phyloP scores from a whole-genome alignment of 92 coral and sea anemone genomes.

The Epizoanthus illoricatus region DNA sequence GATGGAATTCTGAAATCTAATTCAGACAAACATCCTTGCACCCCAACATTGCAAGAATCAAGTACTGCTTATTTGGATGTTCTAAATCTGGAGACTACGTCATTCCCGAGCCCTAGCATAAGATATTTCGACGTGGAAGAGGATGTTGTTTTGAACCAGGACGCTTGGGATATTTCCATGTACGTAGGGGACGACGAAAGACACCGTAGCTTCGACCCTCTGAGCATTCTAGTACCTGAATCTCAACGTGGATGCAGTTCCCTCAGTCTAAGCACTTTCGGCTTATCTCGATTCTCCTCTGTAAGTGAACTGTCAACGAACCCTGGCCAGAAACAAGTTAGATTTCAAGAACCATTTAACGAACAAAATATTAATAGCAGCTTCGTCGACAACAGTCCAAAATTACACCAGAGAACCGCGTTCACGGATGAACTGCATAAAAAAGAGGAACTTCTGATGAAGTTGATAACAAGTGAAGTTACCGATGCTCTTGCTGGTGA shows the following conservation, averaged over 20 bases:
- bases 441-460: constrained; percentile 4
- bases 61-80: background rate
- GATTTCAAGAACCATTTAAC: background rate
- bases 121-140: background rate
- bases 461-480: background rate
- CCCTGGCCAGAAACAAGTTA: background rate
- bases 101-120: background rate
- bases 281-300: background rate
- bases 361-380: background rate
- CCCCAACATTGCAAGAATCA: background rate
- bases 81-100: background rate
- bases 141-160: background rate
- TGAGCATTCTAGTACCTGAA: background rate
- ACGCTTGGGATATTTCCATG: background rate
- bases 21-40: background rate
- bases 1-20: background rate
- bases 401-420: background rate
- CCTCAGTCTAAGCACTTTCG: background rate
- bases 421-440: background rate
- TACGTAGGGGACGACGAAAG: background rate
- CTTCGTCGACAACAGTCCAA: background rate
- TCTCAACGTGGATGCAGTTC: background rate
- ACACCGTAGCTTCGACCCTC: background rate
- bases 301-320: background rate
- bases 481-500: constrained; percentile 1